Conservation (phyloP, 2,797 vertebrate genomes). For the Anguilla marmorata region DNA sequence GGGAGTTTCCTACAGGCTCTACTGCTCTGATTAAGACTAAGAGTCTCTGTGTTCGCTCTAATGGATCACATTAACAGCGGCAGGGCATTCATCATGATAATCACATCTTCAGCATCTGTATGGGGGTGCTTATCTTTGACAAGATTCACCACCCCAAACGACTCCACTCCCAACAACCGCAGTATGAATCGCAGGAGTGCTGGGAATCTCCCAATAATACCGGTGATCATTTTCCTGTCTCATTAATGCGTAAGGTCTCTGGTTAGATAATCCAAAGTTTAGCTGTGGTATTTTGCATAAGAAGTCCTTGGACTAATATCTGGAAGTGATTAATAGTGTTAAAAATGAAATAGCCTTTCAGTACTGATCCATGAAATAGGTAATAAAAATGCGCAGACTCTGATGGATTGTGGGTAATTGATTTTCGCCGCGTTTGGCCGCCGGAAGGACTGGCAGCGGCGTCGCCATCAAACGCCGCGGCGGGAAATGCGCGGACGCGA, state of each 20-base stretch:
- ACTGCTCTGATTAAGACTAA: background rate
- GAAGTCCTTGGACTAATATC: background rate
- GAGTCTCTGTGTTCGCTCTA: background rate
- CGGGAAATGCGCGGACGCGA: background rate
- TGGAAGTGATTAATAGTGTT: background rate
- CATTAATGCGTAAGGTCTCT: background rate
- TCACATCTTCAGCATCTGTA: background rate
- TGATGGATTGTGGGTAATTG: conserved; percentile 28
- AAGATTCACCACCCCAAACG: background rate
- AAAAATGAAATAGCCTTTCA: background rate
- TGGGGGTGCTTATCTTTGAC: background rate
- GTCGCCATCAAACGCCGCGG: background rate
- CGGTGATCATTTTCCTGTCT: background rate
- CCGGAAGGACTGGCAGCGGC: background rate
- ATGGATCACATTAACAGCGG: background rate
- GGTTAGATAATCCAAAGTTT: background rate
- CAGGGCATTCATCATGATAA: background rate
- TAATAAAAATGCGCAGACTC: background rate
- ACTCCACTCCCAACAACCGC: background rate
- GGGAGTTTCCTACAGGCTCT: background rate
- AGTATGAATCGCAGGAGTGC: background rate
- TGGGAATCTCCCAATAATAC: background rate
- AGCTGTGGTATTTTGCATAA: background rate
- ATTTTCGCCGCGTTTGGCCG: background rate
- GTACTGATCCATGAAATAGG: conserved; percentile 2